Percentiles rank a stretch among this genome's conserved stretches.
Evolutionary conservation across 1,140 invertebrate genomes (phyloP).

Genomic region (Varroa destructor): DNA sequence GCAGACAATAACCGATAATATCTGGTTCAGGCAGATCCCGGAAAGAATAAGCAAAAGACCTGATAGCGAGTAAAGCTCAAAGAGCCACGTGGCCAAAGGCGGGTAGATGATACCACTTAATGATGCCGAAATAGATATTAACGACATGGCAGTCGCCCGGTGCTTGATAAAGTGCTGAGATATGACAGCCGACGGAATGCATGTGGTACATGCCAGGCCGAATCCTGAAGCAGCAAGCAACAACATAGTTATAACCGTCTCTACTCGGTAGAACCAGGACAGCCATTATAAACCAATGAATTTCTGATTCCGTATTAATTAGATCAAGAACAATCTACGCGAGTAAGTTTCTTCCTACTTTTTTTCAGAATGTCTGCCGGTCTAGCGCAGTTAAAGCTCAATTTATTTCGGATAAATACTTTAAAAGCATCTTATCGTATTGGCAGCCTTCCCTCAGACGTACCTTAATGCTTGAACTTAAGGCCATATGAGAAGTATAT

Average conservation of each 20-base stretch:
- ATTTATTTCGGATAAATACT: too few species aligned
- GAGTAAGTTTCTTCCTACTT: too few species aligned
- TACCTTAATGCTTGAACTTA: too few species aligned
- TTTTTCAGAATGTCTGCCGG: too few species aligned
- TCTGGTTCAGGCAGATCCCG: neutral
- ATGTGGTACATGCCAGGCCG: slow-evolving; percentile 3
- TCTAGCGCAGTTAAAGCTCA: too few species aligned
- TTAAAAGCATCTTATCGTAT: too few species aligned
- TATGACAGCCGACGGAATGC: slow-evolving; percentile 19
- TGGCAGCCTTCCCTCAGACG: too few species aligned
- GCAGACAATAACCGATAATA: slow-evolving; percentile 17
- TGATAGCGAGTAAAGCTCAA: neutral
- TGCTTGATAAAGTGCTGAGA: slow-evolving; percentile 24
- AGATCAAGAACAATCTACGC: too few species aligned
- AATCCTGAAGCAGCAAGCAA: neutral
- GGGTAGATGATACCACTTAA: slow-evolving; percentile 12
- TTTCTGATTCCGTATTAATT: too few species aligned
- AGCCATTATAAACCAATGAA: too few species aligned
- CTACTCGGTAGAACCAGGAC: too few species aligned
- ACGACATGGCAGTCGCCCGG: slow-evolving; percentile 9
- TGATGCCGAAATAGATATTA: slow-evolving; percentile 10
- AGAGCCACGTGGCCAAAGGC: neutral
- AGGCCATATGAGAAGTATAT: too few species aligned
- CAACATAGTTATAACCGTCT: neutral
- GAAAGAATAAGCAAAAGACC: neutral